Conservation (phyloP, 2,797 vertebrate species). For the Garrulus glandarius region DNA sequence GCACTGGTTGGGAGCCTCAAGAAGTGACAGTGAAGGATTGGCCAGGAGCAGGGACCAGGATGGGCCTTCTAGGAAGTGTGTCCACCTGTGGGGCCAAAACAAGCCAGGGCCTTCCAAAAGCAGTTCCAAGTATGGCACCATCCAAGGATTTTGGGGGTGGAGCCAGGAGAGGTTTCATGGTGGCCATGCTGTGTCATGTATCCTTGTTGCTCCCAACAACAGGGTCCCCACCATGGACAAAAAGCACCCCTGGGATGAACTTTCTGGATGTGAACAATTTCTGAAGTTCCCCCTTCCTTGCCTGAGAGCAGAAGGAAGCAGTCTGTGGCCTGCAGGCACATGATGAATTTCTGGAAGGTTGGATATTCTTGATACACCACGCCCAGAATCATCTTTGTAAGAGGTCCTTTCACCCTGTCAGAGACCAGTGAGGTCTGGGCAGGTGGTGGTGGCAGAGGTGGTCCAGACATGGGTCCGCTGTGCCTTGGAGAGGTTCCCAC, state of each 20-base stretch:
- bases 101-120: neutral
- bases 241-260: neutral
- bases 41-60: neutral
- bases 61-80: fast-evolving
- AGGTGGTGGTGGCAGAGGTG: neutral
- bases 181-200: fast-evolving
- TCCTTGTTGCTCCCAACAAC: neutral
- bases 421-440: neutral
- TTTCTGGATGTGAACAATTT: neutral
- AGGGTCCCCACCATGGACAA: neutral
- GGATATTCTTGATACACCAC: fast-evolving
- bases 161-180: neutral
- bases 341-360: neutral
- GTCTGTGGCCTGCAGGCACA: neutral
- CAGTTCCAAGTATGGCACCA: neutral
- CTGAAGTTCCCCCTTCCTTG: neutral
- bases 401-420: too few relatives aligned
- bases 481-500: neutral
- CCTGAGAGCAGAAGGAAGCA: neutral
- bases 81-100: fast-evolving
- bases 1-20: neutral
- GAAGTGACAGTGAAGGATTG: neutral
- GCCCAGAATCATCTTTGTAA: neutral
- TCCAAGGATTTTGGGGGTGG: neutral
- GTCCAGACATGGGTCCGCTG: fast-evolving